Base-by-base conservation (phyloP, 2,113 vertebrate genomes). In the Promerops cafer region DNA sequence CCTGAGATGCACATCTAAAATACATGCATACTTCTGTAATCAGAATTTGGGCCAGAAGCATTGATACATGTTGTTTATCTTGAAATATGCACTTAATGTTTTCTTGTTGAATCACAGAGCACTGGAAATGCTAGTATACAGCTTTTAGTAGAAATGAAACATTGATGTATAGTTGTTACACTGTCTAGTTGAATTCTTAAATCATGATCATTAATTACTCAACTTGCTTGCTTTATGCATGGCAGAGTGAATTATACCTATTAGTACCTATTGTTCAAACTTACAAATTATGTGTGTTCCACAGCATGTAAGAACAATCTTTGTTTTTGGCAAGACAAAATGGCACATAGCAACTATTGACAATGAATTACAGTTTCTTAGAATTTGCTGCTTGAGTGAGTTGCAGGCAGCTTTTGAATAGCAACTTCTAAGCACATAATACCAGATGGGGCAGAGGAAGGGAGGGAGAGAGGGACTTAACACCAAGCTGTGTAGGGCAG, bases 191-290 rank as follows among this genome's bases (percentile, higher is more conserved):
- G 54, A 21, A 33, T 94, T 96, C 87, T 95, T 95, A 88, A 95
- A 77, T 88, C 27, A 13, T 90, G 87, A 90, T 81, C 76, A 70
- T 88, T 90, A 91, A 89, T 82, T 96, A 89, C 74, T 96, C 93
- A 68, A 71, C 82, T 96, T 90, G 61, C 61, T 87, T 95, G 87
- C 87, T 94, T 81, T 95, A 57, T 37, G 33, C 57, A 77, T 76
- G 68, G 63, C 68, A 87, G 64, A 35, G 76, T 97, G 87, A 98
- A 91, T 94, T 97, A 88, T 85, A 91, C 77, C 75, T 92, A n/a
- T n/a, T 80, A 50, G 6, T 64, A 96, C 65, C 47, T 85, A 59
- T 75, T 35, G 42, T 75, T 97, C 87, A 79, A 95, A 64, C 63
- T 94, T 90, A 94, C 42, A 83, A 93, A 76, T 86, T 12, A 69